Evolutionary conservation across 1,140 invertebrate genomes (phyloP), one percentile per base, ranked within the genome.

Genomic region (Leptinotarsa lineolata): DNA sequence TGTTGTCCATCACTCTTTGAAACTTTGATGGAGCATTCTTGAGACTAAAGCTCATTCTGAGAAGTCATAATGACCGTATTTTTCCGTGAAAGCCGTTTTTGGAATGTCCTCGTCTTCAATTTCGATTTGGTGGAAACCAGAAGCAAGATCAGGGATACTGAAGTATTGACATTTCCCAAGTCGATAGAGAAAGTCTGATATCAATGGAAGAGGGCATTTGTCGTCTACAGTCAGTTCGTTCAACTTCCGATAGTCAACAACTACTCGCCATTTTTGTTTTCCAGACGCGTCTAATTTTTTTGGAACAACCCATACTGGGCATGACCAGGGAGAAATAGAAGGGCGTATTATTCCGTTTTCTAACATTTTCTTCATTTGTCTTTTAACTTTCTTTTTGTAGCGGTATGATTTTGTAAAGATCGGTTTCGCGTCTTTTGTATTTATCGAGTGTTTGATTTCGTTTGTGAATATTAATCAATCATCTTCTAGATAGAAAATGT

Each of bases 161-260:
- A 87, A 87, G 67, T 79, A 85, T 66, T 77, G 75, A 12, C 76
- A 68, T 12, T 78, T 79, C 11, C 5, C 76, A 76, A 88, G 44
- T 20, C 74, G 76, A 72, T 85, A 81, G 63, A 79, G 48, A 16
- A 81, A 80, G 18, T 85, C 81, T 21, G 83, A 81, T 20, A 87
- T 86, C 15, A 81, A 74, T 11, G 87, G 86, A 6, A 89, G 68
- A 8, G 86, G 87, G 76, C 79, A 90, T 22, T 11, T 76, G 74
- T n/a, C 45, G 45, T 46, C 45, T n/a, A n/a, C n/a, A n/a, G n/a
- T n/a, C n/a, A n/a, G n/a, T n/a, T n/a, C n/a, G n/a, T n/a, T n/a
- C n/a, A n/a, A n/a, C n/a, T n/a, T n/a, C n/a, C n/a, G n/a, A n/a
- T n/a, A n/a, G n/a, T n/a, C n/a, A n/a, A n/a, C n/a, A n/a, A n/a